These are phyloP conservation scores for Leuciscus waleckii DNA, from an alignment of 2,797 vertebrate species.

Conservation along the genomic window DNA sequence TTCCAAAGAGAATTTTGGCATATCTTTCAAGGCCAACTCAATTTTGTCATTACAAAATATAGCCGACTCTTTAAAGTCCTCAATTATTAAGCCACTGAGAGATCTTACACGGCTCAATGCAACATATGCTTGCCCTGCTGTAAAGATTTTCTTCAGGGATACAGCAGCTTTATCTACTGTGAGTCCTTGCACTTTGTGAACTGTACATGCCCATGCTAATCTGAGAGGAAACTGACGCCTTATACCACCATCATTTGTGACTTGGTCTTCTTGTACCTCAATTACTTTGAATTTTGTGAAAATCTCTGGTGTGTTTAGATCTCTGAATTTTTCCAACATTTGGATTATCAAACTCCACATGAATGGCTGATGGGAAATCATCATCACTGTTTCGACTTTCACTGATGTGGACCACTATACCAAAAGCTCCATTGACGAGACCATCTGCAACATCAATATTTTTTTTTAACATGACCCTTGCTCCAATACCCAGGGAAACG, in stretches of 20 bases:
- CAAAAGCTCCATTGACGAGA: constrained; percentile 28
- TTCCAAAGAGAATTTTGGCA: neutral
- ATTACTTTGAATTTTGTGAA: neutral
- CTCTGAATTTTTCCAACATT: too few species aligned
- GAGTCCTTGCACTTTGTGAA: constrained; percentile 20
- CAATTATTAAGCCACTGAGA: constrained; percentile 6
- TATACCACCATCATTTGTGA: neutral
- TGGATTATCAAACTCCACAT: constrained; percentile 18
- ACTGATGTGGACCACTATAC: neutral
- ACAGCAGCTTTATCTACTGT: constrained; percentile 34
- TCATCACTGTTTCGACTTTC: neutral
- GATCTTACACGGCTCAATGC: constrained; percentile 18
- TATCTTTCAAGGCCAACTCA: neutral
- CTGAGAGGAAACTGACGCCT: constrained; percentile 44
- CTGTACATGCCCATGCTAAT: constrained; percentile 6
- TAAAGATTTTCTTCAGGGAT: constrained; percentile 33
- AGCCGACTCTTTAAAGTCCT: neutral
- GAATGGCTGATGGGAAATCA: neutral
- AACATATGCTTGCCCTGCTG: constrained; percentile 34
- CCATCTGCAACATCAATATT: constrained; percentile 53
- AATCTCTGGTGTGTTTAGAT: neutral
- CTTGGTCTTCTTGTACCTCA: constrained; percentile 10
- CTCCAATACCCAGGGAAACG: too few species aligned
- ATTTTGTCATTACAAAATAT: constrained; percentile 28
- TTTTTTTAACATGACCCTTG: constrained; percentile 18